Base-by-base conservation (phyloP, 2,888 invertebrate genomes). In the Ommatoiulus sabulosus region DNA sequence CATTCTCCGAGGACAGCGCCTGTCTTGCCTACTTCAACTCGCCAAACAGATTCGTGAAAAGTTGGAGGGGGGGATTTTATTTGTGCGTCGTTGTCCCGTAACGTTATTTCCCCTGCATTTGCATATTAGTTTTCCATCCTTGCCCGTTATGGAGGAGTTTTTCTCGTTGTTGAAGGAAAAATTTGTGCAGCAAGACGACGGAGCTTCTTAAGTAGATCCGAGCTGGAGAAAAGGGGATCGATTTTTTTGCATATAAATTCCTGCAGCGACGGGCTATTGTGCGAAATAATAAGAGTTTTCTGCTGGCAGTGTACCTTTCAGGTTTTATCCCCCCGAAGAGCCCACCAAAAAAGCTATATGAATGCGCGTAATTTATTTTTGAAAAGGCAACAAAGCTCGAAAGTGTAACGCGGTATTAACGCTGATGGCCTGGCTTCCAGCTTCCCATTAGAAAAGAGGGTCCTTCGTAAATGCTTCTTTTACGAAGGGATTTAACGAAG, bases 171-270 rank as follows among this genome's bases (percentile, higher is more conserved):
- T 5, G 20, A 52, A 24, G 24, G 20, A 72, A 20, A 72, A 72
- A 72, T 72, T n/a, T 72, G 24, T 72, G 6, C 72, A 10, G 20
- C 72, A 20, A 72, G 20, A 72, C 72, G 72, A 72, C 5, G 72
- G 20, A 72, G 20, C 20, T 20, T 20, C 20, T 72, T 72, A 72
- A 72, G 72, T 72, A 63, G 57, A 63, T 63, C 57, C 57, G 24
- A 5, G 72, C 72, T 72, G 72, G 72, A 72, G 48, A 48, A 15
- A 48, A 48, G 15, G 48, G 72, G 72, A 72, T 72, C 72, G 72
- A 72, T 72, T 72, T 72, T 72, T 72, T 20, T 72, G 72, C 72
- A 72, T 72, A 72, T 72, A 72, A 72, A 72, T 72, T 72, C 72
- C 72, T 24, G 72, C 72, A 72, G 20, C 72, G 72, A 24, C 24